Evolutionary conservation across 2,797 vertebrate species (phyloP).

Genomic region (Euthynnus affinis): DNA sequence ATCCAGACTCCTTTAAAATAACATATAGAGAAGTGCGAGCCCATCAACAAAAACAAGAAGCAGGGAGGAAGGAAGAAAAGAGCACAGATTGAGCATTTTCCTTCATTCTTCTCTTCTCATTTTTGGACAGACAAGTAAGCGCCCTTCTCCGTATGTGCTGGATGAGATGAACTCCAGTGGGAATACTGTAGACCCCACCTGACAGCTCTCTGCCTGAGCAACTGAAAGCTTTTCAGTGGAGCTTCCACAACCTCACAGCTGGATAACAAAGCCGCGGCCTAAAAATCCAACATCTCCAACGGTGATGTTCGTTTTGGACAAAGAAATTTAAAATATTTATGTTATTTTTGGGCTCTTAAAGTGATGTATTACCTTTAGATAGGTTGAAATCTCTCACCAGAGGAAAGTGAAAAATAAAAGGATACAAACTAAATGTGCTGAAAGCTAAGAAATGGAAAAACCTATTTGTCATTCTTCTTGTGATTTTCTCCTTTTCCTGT

Average conservation of each 20-base stretch:
- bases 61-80: conserved; percentile 36
- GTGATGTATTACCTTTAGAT: conserved; percentile 37
- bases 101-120: conserved; percentile 52
- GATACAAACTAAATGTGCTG: conserved; percentile 45
- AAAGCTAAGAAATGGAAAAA: conserved; percentile 65
- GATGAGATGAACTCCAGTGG: conserved; percentile 86
- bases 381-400: conserved; percentile 25
- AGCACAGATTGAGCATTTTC: conserved; percentile 50
- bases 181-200: conserved; percentile 85
- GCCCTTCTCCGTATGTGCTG: conserved; percentile 72
- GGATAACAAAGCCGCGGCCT: conserved; percentile 44
- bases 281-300: conserved; percentile 45
- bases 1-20: conserved; percentile 17
- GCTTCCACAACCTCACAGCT: conserved; percentile 47
- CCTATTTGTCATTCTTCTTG: conserved; percentile 33
- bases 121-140: conserved; percentile 70
- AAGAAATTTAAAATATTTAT: conserved; percentile 16
- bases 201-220: conserved; percentile 78
- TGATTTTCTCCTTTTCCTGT: conserved; percentile 52
- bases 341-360: conserved; percentile 22
- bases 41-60: conserved; percentile 19
- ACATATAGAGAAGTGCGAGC: conserved; percentile 17
- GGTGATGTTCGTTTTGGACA: conserved; percentile 42
- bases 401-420: conserved; percentile 37
- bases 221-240: conserved; percentile 69